A percentile compares a stretch with the other conserved stretches of the same genome.
Evolutionary conservation across 2,888 invertebrate species (phyloP).

Genomic region (Tinea semifulvella): DNA sequence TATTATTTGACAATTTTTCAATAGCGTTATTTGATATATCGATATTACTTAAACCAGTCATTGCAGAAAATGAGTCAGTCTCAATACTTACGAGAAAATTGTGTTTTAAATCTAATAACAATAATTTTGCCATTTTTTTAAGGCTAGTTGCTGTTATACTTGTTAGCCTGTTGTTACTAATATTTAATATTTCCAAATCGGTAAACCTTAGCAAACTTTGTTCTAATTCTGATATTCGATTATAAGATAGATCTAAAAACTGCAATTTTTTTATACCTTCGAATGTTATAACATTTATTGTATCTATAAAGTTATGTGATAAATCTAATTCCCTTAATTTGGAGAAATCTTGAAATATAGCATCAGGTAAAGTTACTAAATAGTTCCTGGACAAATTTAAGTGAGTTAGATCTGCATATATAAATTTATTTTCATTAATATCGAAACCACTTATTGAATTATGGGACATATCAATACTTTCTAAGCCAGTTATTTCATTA

Average conservation of each 20-base stretch:
- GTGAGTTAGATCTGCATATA: constrained; percentile 25
- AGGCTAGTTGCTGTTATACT: constrained; percentile 29
- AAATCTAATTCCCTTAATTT: constrained; percentile 33
- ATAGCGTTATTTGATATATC: constrained; percentile 33
- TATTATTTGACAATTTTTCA: constrained; percentile 25
- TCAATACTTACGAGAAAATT: constrained; percentile 32
- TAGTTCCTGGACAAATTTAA: constrained; percentile 38
- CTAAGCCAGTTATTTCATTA: constrained; percentile 24
- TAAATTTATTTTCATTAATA: constrained; percentile 16
- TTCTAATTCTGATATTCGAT: constrained; percentile 33
- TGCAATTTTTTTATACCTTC: constrained; percentile 35
- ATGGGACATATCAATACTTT: constrained; percentile 35
- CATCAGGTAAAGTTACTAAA: constrained; percentile 29
- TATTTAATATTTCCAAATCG: constrained; percentile 29
- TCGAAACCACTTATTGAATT: constrained; percentile 29
- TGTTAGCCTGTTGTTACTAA: constrained; percentile 33
- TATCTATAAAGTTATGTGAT: constrained; percentile 34
- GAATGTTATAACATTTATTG: constrained; percentile 29
- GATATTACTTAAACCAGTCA: constrained; percentile 25
- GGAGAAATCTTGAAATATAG: constrained; percentile 29
- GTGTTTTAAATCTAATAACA: constrained; percentile 29
- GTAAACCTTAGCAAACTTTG: constrained; percentile 34
- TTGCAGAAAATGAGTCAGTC: constrained; percentile 25
- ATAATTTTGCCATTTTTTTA: constrained; percentile 27
- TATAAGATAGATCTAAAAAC: constrained; percentile 33